Evolutionary conservation across 37 sponge, comb jelly and placozoan species (phyloP), one percentile per base, ranked within the genome.

Genomic region (Cliona cf. orientalis): DNA sequence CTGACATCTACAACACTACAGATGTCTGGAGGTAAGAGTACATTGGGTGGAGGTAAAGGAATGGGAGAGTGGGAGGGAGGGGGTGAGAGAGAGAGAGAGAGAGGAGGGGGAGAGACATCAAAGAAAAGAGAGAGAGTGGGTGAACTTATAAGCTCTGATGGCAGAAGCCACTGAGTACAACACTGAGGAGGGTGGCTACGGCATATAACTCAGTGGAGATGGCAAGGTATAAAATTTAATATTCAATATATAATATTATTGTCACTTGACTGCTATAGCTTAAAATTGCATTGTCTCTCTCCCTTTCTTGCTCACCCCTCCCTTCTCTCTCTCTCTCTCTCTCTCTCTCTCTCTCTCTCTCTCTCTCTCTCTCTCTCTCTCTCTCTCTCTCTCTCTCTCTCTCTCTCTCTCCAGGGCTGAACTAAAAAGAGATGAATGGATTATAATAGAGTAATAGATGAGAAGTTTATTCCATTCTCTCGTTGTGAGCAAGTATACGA

Each of bases 1-100:
- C 81, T 82, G 22, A 75, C 59, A n/a, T 91, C 75, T 49, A 91
- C 42, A 0, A 91, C 42, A 49, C 70, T 62, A 39, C 81, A 75
- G 9, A 91, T 80, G 49, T 78, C 91, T 91, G 58, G 0, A 11
- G 29, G 23, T 79, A 21, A 39, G 42, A 58, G 59, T 32, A 35
- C 14, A 3, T 9, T 9, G 60, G 60, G 60, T 29, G 6, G 67
- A 37, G 34, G 6, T n/a, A 29, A 29, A 66, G 38, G 37, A 66
- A 36, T 36, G 19, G 5, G 5, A 29, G 12, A 59, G 28, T 59
- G 60, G 5, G 60, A 59, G 60, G 29, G 60, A 14, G 60, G 28
- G 28, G 60, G 23, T 25, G 12, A 9, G 28, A 59, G 11, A 29
- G 60, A 59, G 5, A 29, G 60, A 59, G 12, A 9, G 28, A 29